phyloP scores from a whole-genome alignment of 2,797 vertebrate genomes.

The Chlorospingus flavigularis region DNA sequence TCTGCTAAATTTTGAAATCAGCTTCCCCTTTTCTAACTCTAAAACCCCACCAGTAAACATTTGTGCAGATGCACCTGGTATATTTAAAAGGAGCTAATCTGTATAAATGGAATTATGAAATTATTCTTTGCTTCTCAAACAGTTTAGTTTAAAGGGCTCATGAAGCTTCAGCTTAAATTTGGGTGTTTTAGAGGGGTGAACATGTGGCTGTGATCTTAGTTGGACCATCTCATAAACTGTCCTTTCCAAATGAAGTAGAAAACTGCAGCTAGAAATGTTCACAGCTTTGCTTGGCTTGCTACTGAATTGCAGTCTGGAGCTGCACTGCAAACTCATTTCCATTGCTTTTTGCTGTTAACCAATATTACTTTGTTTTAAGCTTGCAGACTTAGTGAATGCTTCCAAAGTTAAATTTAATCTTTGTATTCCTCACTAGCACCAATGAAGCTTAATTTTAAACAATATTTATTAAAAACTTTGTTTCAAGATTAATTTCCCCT shows the following conservation, averaged over 20 bases:
- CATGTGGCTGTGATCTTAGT: not conserved
- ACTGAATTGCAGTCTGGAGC: not conserved
- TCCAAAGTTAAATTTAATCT: conserved; percentile 20
- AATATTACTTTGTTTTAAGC: conserved; percentile 22
- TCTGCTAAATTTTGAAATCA: not conserved
- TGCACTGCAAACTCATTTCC: not conserved
- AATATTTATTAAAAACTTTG: conserved; percentile 43
- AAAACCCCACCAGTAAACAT: not conserved
- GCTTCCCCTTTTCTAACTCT: not conserved
- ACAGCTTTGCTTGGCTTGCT: not conserved
- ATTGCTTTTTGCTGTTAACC: conserved; percentile 50
- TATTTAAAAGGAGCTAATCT: not conserved
- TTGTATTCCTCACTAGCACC: not conserved
- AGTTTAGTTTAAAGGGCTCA: not conserved
- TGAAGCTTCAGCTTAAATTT: not conserved
- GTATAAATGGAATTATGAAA: not conserved
- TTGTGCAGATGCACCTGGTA: not conserved
- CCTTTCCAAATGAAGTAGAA: not conserved
- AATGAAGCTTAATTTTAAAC: not conserved
- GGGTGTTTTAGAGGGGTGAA: not conserved
- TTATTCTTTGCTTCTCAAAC: not conserved
- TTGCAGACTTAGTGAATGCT: not conserved
- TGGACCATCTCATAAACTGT: not conserved
- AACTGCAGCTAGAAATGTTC: not conserved
- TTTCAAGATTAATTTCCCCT: conserved; percentile 56